A percentile compares a stretch with the other conserved stretches of the same genome.
Evolutionary conservation across 2,113 vertebrate genomes (phyloP).

Genomic region (Pedetes capensis): DNA sequence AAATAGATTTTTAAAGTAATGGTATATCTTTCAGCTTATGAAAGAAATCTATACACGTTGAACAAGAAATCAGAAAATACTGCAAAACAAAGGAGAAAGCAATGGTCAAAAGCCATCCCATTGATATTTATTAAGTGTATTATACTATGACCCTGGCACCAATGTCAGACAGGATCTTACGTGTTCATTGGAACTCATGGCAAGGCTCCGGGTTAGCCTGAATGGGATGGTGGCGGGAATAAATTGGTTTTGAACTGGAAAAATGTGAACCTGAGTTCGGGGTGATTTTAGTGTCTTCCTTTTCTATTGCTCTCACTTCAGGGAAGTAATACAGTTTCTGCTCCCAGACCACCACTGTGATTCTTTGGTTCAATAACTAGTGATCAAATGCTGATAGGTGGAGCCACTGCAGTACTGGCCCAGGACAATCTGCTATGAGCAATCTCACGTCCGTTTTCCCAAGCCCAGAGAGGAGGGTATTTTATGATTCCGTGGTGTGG

Average conservation of each 20-base stretch:
- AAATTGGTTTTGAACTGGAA: background rate
- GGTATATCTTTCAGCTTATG: background rate
- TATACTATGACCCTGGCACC: background rate
- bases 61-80: background rate
- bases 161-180: background rate
- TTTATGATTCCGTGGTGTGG: background rate
- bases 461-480: background rate
- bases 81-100: background rate
- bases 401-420: background rate
- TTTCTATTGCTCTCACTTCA: background rate
- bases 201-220: background rate
- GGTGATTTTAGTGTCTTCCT: background rate
- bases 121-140: background rate
- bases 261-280: background rate
- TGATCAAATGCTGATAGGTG: background rate
- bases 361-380: background rate
- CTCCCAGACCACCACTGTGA: background rate
- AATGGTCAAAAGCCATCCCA: background rate
- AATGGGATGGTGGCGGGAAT: background rate
- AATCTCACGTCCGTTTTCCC: background rate
- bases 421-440: background rate
- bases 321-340: background rate
- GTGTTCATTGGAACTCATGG: background rate
- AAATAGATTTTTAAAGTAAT: background rate
- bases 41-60: background rate